These are phyloP conservation scores for Orthonyx spaldingii DNA, from an alignment of 2,113 vertebrate genomes.

Conservation along the genomic window DNA sequence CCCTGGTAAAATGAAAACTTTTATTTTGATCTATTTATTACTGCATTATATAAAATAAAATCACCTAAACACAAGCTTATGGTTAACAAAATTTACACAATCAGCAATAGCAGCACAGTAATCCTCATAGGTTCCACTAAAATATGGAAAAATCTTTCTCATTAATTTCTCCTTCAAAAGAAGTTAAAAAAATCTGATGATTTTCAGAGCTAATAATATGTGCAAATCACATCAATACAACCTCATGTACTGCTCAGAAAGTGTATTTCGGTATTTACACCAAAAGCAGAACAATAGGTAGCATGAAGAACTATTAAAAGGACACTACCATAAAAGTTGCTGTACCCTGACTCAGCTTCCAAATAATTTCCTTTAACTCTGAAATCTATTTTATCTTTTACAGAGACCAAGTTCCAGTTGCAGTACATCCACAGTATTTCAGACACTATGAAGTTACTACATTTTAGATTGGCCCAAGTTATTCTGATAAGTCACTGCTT, in stretches of 20 bases:
- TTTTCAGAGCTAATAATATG: neutral
- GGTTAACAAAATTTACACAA: neutral
- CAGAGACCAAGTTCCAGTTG: neutral
- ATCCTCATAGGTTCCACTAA: neutral
- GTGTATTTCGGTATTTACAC: fast-evolving
- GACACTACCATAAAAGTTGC: neutral
- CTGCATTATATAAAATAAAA: neutral
- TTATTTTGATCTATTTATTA: neutral
- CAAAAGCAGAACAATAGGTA: neutral
- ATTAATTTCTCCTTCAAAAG: neutral
- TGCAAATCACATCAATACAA: neutral
- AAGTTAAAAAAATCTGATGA: fast-evolving
- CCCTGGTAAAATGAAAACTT: slow-evolving; percentile 73
- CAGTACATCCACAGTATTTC: neutral
- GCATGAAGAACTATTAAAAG: neutral
- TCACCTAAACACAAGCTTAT: neutral
- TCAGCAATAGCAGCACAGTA: neutral
- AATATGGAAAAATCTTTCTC: neutral
- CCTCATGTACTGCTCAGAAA: neutral
- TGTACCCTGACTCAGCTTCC: neutral
- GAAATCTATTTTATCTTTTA: neutral
- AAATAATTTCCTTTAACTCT: neutral
- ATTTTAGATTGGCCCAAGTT: neutral
- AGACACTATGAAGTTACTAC: neutral
- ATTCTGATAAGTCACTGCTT: neutral